phyloP scores from a whole-genome alignment of 2,888 invertebrate species.

The Andrena camellia region DNA sequence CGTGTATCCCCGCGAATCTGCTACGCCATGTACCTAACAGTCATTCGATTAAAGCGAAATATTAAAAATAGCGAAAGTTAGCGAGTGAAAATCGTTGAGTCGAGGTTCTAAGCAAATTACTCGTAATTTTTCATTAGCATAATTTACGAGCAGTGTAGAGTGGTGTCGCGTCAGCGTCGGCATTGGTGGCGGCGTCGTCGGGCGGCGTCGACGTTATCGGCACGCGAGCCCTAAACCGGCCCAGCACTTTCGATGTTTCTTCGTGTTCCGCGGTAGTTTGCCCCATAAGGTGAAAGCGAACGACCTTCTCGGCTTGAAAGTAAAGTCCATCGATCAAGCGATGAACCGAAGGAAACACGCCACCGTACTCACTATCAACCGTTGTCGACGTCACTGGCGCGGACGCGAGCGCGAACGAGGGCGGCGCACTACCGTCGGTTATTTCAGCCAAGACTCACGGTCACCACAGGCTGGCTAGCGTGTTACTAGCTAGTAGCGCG shows the following conservation, averaged over 20 bases:
- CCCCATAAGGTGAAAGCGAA: constrained; percentile 59
- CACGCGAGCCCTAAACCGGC: constrained; percentile 31
- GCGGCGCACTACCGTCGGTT: constrained; percentile 31
- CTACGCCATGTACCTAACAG: no score
- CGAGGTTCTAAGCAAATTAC: not conserved
- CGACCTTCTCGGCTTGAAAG: constrained; percentile 61
- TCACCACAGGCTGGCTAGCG: constrained; percentile 49
- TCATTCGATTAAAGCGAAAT: no score
- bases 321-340: constrained; percentile 64
- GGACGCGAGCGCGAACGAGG: not conserved
- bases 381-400: constrained; percentile 19
- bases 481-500: constrained; percentile 59
- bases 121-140: constrained; percentile 20
- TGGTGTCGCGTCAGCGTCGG: constrained; percentile 1
- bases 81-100: not conserved
- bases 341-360: constrained; percentile 62
- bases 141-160: not conserved
- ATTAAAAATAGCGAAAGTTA: no score
- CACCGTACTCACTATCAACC: constrained; percentile 46
- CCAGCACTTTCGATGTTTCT: constrained; percentile 59
- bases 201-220: constrained; percentile 7
- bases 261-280: constrained; percentile 58
- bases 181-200: not conserved
- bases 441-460: constrained; percentile 54
- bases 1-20: not conserved